Evolutionary conservation across 2,888 invertebrate species (phyloP).

Genomic region (Agrochola lychnidis): DNA sequence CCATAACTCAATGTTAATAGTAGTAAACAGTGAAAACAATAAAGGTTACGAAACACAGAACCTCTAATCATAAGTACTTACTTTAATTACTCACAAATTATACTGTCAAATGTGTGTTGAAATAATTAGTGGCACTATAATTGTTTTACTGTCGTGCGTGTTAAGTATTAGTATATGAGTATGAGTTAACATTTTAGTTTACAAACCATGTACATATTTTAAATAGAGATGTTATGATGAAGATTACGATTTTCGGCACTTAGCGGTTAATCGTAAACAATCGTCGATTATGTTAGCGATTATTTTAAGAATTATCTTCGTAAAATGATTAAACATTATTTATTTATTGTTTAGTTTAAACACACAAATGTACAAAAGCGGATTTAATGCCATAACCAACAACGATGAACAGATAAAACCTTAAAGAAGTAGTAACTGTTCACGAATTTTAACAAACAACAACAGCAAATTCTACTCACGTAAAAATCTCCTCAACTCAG

Average conservation of each 20-base stretch:
- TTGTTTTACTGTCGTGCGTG: slow-evolving; percentile 1
- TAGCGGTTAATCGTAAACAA: neutral
- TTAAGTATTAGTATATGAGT: no score
- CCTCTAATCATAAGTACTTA: neutral
- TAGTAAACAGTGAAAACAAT: neutral
- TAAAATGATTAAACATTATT: neutral
- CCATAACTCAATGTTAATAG: neutral
- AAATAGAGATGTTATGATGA: neutral
- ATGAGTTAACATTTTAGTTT: neutral
- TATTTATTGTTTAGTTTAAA: no score
- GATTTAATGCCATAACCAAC: no score
- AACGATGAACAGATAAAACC: neutral
- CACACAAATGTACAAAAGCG: no score
- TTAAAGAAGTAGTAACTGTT: neutral
- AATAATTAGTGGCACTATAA: neutral
- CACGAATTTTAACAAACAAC: neutral
- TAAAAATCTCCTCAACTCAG: neutral
- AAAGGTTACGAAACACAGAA: neutral
- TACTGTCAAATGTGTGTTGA: slow-evolving; percentile 21
- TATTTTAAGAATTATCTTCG: no score
- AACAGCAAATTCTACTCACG: slow-evolving; percentile 22
- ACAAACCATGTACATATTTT: neutral
- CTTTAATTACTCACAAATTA: neutral
- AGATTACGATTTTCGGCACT: neutral
- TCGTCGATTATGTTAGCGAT: neutral